Evolutionary conservation across 2,888 invertebrate species (phyloP).

Genomic region (Cancer borealis): DNA sequence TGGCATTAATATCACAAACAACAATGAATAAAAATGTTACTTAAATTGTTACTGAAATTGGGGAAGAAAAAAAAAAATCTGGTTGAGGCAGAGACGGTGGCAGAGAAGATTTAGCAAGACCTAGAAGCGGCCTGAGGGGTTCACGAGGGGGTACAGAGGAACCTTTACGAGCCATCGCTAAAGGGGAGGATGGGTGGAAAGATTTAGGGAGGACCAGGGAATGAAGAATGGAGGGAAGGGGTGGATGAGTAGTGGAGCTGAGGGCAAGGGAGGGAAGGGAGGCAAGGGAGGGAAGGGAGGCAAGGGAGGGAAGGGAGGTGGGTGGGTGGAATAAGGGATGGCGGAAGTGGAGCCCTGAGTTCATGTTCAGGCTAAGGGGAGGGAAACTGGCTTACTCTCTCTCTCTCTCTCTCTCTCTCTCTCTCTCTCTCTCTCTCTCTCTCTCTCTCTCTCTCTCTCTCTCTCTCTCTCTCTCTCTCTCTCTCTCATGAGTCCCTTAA

Average conservation of each 20-base stretch:
- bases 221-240: neutral
- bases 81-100: neutral
- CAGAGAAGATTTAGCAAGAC: neutral
- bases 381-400: too few relatives aligned
- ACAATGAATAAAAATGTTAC: too few relatives aligned
- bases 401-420: neutral
- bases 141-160: neutral
- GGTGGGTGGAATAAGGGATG: too few relatives aligned
- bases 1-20: too few relatives aligned
- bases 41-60: neutral
- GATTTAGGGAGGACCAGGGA: neutral
- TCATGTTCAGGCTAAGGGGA: too few relatives aligned
- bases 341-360: too few relatives aligned
- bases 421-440: constrained; percentile 37
- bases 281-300: neutral
- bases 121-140: neutral
- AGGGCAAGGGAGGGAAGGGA: neutral
- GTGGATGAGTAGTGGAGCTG: neutral
- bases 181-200: neutral
- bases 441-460: constrained; percentile 31
- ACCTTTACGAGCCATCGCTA: neutral
- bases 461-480: constrained; percentile 33
- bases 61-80: neutral
- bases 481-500: neutral
- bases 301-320: neutral